phyloP scores from a whole-genome alignment of 1,140 invertebrate species.

The Drosophila murphyi region DNA sequence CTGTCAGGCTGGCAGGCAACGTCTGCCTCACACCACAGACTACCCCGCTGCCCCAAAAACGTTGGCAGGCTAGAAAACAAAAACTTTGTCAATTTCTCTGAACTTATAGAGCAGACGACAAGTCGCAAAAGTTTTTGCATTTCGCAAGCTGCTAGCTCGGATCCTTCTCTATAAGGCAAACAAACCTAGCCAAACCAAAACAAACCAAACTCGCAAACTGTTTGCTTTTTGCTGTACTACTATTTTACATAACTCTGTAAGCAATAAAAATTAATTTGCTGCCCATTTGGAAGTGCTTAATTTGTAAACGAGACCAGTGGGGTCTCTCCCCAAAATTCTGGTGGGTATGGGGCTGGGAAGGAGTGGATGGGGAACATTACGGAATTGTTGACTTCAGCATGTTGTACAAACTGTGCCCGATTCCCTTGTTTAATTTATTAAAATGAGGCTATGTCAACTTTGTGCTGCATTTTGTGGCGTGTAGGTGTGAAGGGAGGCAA shows the following conservation, averaged over 20 bases:
- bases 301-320: constrained; percentile 81
- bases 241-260: constrained; percentile 79
- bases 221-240: constrained; percentile 17
- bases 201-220: constrained; percentile 29
- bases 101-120: constrained; percentile 42
- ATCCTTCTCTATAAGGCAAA: not conserved
- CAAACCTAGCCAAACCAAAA: constrained; percentile 5
- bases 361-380: constrained; percentile 1
- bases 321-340: constrained; percentile 55
- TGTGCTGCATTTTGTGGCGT: not conserved
- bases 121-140: constrained; percentile 67
- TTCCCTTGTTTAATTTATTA: constrained; percentile 7
- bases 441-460: constrained; percentile 2
- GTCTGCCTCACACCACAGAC: not conserved
- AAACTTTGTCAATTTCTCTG: constrained; percentile 77
- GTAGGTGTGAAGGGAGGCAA: not conserved
- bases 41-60: not conserved
- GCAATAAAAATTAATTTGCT: constrained; percentile 83
- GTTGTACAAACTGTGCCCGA: constrained; percentile 53
- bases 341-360: constrained; percentile 25
- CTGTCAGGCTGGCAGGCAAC: constrained; percentile 39
- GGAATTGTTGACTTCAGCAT: constrained; percentile 50
- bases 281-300: constrained; percentile 82
- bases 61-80: constrained; percentile 24
- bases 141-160: constrained; percentile 32